A percentile compares a stretch with the other conserved stretches of the same genome.
Conservation (phyloP, 1,140 invertebrate species). For the Drosophila setifemur region DNA sequence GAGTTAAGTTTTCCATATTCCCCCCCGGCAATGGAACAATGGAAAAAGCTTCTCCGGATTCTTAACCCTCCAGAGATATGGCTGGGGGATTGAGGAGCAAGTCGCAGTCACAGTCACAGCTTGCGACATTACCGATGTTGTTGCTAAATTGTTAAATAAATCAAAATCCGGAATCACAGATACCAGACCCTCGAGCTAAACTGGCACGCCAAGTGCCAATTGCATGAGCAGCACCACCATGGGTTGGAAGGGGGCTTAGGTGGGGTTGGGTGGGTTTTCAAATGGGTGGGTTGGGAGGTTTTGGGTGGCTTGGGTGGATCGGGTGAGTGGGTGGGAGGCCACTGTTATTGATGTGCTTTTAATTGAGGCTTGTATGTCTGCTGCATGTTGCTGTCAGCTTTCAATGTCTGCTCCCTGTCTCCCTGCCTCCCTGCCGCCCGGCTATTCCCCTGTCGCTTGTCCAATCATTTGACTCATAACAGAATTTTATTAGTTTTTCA, state of each 20-base stretch:
- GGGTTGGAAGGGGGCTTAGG: no score
- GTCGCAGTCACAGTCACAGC: slow-evolving; percentile 52
- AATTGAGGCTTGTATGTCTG: slow-evolving; percentile 68
- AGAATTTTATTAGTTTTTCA: slow-evolving; percentile 68
- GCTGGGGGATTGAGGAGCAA: neutral
- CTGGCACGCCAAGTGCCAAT: slow-evolving; percentile 70
- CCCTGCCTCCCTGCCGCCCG: no score
- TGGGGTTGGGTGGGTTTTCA: no score
- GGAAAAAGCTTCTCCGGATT: neutral
- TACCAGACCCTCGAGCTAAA: slow-evolving; percentile 36
- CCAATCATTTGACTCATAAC: slow-evolving; percentile 70
- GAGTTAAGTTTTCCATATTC: slow-evolving; percentile 4
- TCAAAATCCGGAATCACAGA: slow-evolving; percentile 61
- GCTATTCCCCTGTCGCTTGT: slow-evolving; percentile 45
- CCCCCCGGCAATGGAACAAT: neutral
- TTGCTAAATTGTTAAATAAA: slow-evolving; percentile 79
- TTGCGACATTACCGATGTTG: slow-evolving; percentile 53
- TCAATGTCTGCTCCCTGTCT: slow-evolving; percentile 1
- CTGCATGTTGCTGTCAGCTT: slow-evolving; percentile 48
- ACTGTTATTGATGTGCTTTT: slow-evolving; percentile 79
- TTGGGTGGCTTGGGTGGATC: neutral
- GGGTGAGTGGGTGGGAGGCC: neutral
- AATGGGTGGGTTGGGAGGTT: neutral
- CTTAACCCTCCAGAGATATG: neutral
- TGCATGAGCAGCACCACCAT: slow-evolving; percentile 34